phyloP scores from a whole-genome alignment of 2,113 vertebrate species.

The Montifringilla adamsi region DNA sequence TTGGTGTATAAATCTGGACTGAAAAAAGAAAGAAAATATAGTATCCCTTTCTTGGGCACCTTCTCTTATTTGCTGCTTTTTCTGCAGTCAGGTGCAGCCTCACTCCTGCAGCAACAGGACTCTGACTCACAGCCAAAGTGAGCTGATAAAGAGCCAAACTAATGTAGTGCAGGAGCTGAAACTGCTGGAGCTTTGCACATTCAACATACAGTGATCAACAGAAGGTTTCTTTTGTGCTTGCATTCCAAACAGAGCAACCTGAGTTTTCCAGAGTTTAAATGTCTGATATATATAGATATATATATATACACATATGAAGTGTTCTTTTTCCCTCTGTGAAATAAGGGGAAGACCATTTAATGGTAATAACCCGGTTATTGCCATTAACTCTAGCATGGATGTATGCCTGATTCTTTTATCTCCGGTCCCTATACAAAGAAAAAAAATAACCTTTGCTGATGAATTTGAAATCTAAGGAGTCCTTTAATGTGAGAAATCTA shows the following conservation, averaged over 20 bases:
- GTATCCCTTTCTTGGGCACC: not conserved
- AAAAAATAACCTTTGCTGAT: not conserved
- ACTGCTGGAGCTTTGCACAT: not conserved
- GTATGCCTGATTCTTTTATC: not conserved
- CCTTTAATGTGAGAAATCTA: not conserved
- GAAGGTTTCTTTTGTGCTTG: not conserved
- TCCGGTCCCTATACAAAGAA: fast-evolving
- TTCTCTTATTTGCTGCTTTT: not conserved
- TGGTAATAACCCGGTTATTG: not conserved
- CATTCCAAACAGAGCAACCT: not conserved
- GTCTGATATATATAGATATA: not conserved
- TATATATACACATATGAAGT: not conserved
- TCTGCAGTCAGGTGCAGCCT: not conserved
- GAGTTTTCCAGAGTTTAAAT: not conserved
- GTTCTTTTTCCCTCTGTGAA: not conserved
- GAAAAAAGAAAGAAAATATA: not conserved
- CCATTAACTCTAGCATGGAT: not conserved
- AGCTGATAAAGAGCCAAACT: not conserved
- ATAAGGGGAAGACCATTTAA: not conserved
- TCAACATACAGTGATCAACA: not conserved
- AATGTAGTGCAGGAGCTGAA: not conserved
- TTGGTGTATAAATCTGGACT: not conserved
- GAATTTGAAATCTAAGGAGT: not conserved
- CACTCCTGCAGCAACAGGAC: not conserved
- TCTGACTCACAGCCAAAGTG: not conserved